Base-by-base conservation (phyloP, 2,113 vertebrate species). In the Gila orcuttii region DNA sequence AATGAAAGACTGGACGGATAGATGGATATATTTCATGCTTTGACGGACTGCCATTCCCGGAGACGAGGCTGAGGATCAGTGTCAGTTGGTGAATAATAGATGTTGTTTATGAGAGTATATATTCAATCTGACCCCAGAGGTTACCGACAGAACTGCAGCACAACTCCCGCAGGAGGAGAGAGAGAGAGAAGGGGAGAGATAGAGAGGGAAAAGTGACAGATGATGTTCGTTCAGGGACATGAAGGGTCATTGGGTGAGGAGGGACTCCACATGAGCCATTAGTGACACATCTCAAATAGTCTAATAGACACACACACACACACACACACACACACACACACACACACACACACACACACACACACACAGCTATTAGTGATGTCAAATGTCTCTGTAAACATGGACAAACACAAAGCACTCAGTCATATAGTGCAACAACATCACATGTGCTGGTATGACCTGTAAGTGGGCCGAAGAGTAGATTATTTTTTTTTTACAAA, bases 111-210 rank as follows among this genome's bases (percentile, higher is more conserved):
- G 94, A 95, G 94, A 94, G 93, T 94, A 93, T 92, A 93, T 94
- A 94, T 96, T 95, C 95, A 93, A 95, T 94, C 94, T 95, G 94
- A 95, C 95, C 95, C 95, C 92, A 93, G 95, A 94, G 95, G 93
- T 94, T 93, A 85, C 92, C 92, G 90, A 83, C 85, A 93, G 93
- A 94, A 93, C 90, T 93, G 87, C 86, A 92, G 91, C 86, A 87
- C 87, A 89, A 78, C 57, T 87, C 82, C 88, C 66, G 83, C 71
- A 84, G 91, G 91, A 85, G 84, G 87, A 90, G 89, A 85, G 50
- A 36, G 50, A 36, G 83, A 90, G 87, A 84, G 78, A 55, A 31
- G 23, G 39, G 57, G 62, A 59, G 74, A 82, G 75, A 39, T 42
- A 57, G 86, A 86, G 69, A 74, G 71, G 69, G 50, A 42, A 59